Evolutionary conservation across 2,888 invertebrate species (phyloP).

Genomic region (Glyphotaelius pellucidus): DNA sequence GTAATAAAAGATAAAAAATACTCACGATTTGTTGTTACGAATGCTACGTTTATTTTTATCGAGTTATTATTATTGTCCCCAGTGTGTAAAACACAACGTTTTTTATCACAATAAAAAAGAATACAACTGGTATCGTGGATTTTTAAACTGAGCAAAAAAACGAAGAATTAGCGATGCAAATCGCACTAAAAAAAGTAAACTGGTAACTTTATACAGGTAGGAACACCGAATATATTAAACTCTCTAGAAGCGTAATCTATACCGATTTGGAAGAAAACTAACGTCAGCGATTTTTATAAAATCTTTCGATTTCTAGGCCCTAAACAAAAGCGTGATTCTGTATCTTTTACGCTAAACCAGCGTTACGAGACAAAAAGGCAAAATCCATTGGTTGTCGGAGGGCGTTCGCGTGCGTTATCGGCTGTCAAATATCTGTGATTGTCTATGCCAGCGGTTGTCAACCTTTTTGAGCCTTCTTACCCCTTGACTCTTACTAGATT

Average conservation of each 20-base stretch:
- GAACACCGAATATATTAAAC: background rate
- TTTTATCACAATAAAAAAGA: background rate
- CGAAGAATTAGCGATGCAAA: too few relatives aligned
- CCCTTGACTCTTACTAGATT: too few relatives aligned
- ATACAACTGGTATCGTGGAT: background rate
- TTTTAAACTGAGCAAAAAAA: background rate
- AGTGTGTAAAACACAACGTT: background rate
- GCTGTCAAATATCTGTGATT: too few relatives aligned
- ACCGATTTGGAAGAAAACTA: background rate
- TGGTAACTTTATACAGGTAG: background rate
- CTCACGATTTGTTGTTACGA: background rate
- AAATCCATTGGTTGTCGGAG: too few relatives aligned
- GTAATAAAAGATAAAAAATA: background rate
- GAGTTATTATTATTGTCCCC: background rate
- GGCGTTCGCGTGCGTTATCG: too few relatives aligned
- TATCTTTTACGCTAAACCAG: too few relatives aligned
- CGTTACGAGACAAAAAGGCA: too few relatives aligned
- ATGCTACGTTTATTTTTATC: background rate
- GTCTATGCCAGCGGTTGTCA: too few relatives aligned
- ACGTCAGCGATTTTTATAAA: background rate
- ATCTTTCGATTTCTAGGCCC: background rate
- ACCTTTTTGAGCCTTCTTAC: too few relatives aligned
- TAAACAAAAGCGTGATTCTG: too few relatives aligned
- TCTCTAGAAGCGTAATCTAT: background rate
- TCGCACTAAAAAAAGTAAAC: background rate